Percentiles rank a stretch among this genome's conserved stretches.
Evolutionary conservation across 2,888 invertebrate genomes (phyloP).

Genomic region (Ryuthela nishihirai): DNA sequence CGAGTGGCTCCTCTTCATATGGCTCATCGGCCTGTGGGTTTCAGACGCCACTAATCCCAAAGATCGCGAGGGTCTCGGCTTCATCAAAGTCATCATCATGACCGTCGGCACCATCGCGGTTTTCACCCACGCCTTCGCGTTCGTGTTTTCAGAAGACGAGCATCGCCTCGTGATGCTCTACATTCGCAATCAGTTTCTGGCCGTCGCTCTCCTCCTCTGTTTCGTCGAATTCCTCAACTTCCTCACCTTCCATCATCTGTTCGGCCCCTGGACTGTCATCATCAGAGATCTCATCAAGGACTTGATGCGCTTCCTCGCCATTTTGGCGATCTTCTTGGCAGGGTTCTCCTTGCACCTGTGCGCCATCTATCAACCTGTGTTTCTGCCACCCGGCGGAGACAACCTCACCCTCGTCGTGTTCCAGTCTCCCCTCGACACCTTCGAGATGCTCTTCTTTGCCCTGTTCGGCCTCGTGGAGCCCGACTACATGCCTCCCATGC

Average conservation of each 20-base stretch:
- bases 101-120: constrained; percentile 82
- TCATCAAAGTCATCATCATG: constrained; percentile 60
- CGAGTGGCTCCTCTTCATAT: constrained; percentile 91
- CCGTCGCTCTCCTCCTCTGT: constrained; percentile 87
- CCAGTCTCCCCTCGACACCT: constrained; percentile 84
- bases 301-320: constrained; percentile 72
- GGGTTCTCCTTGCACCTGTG: constrained; percentile 91
- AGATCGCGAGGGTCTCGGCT: constrained; percentile 93
- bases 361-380: constrained; percentile 83
- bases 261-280: constrained; percentile 99
- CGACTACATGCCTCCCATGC: constrained; percentile 56
- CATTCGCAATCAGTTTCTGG: constrained; percentile 94
- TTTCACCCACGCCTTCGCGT: constrained; percentile 77
- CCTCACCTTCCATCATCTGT: constrained; percentile 96
- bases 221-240: constrained; percentile 98
- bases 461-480: constrained; percentile 87
- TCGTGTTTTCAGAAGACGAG: constrained; percentile 46
- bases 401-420: constrained; percentile 42
- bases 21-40: constrained; percentile 89
- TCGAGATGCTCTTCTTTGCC: constrained; percentile 97
- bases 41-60: constrained; percentile 97
- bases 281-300: constrained; percentile 64
- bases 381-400: constrained; percentile 44
- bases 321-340: constrained; percentile 94
- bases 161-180: constrained; percentile 81